Base-by-base conservation (phyloP, 1,140 invertebrate species). In the Aethina tumida region DNA sequence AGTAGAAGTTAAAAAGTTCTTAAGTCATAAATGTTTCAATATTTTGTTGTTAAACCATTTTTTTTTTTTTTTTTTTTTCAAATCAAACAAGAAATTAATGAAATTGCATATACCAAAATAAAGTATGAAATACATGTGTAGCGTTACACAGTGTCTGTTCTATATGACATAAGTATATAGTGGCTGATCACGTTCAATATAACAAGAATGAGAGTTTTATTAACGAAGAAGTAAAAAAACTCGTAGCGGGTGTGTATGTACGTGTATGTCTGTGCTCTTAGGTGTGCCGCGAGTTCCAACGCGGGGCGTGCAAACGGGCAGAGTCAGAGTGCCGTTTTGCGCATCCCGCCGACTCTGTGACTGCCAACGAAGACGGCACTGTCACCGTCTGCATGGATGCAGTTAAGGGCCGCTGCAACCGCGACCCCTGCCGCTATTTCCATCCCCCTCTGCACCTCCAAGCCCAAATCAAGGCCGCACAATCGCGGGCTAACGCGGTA, bases 371-470 rank as follows among this genome's bases (percentile, higher is more conserved):
- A 71, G 89, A 92, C 77, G 88, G 89, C 77, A 84, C 82, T 73
- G 84, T 94, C 74, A 94, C 89, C 74, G 90, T 95, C 77, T 95
- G 91, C 87, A 94, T 95, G 89, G 90, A 95, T 79, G 89, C 88
- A 77, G 84, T 94, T 75, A 94, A 93, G 79, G 86, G 87, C 73
- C 83, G 87, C 76, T 92, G 88, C 80, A 80, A 84, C 77, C 85
- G 87, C 75, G 84, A 89, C 73, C 85, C 85, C 75, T 92, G 88
- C 83, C 84, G 86, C 80, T 92, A 91, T 86, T 91, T 90, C 79
- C 87, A 92, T 77, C 87, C 87, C 76, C 85, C 86, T 78, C 80
- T 90, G 78, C 90, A 96, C 84, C 88, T 96, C 71, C 88, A 93
- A 85, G 88, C 88, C 76, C 89, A 93, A 85, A 89, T 95, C 81